Evolutionary conservation across 1,140 invertebrate genomes (phyloP).

Genomic region (Aphelinus certus): DNA sequence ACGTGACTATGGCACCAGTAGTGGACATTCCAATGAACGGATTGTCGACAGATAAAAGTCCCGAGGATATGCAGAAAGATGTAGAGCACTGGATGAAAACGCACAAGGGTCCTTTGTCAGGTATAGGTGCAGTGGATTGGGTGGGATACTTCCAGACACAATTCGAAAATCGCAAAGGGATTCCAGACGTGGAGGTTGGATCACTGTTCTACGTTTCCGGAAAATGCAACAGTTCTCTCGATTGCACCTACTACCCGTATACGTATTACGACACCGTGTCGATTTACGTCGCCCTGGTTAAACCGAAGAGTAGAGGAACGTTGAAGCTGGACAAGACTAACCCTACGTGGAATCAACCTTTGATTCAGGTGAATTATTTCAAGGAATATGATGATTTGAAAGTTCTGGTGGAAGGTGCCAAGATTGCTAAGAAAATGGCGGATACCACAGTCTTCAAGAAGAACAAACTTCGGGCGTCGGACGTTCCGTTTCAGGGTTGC

Average conservation of each 20-base stretch:
- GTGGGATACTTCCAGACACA: background rate
- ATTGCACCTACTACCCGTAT: background rate
- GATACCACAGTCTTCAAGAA: background rate
- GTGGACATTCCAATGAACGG: background rate
- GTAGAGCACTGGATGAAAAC: background rate
- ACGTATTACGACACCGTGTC: slow-evolving; percentile 9
- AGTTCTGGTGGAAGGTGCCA: slow-evolving; percentile 68
- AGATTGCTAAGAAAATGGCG: slow-evolving; percentile 44
- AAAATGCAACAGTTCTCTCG: background rate
- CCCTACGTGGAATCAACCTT: slow-evolving; percentile 74
- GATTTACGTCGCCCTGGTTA: slow-evolving; percentile 70
- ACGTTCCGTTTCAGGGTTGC: slow-evolving; percentile 65
- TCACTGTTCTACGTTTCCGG: slow-evolving; percentile 36
- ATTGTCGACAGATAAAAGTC: background rate
- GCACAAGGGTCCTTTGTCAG: background rate
- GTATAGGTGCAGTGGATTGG: background rate
- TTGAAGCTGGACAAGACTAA: slow-evolving; percentile 74
- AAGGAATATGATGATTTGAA: slow-evolving; percentile 70
- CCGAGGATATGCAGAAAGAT: background rate
- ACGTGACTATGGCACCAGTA: slow-evolving; percentile 42
- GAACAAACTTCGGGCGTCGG: background rate
- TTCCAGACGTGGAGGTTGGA: slow-evolving; percentile 8
- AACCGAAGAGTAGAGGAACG: slow-evolving; percentile 77
- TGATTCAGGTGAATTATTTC: slow-evolving; percentile 83
- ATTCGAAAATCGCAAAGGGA: background rate